Percentiles rank a stretch among this genome's conserved stretches.
These are phyloP conservation scores for Cheilosia urbana DNA, from an alignment of 2,888 invertebrate species.

Conservation along the genomic window DNA sequence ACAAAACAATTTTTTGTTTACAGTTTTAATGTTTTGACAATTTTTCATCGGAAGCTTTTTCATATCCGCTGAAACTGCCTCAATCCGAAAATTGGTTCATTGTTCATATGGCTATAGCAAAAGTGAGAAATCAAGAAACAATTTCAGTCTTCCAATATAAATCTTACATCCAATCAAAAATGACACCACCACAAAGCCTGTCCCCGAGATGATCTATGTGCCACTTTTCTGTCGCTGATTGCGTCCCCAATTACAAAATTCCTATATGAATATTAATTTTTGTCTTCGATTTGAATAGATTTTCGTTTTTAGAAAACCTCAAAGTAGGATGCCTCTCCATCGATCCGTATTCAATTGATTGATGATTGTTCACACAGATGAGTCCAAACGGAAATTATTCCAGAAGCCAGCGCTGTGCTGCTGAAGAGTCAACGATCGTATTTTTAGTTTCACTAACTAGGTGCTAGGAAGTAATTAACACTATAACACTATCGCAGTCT, in stretches of 20 bases:
- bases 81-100: too few relatives aligned
- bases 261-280: too few relatives aligned
- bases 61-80: too few relatives aligned
- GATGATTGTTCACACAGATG: background rate
- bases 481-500: background rate
- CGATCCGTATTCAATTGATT: background rate
- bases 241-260: too few relatives aligned
- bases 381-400: background rate
- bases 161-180: background rate
- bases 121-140: too few relatives aligned
- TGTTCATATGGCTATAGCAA: too few relatives aligned
- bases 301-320: too few relatives aligned
- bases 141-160: background rate
- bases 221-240: background rate
- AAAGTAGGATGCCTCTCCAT: background rate
- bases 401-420: background rate
- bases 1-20: background rate
- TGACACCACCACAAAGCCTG: background rate
- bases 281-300: too few relatives aligned
- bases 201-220: background rate
- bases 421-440: background rate
- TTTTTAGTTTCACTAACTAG: background rate
- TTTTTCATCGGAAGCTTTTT: too few relatives aligned
- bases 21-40: too few relatives aligned
- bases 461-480: slow-evolving; percentile 14